Evolutionary conservation across 1,140 invertebrate species (phyloP), one percentile per base, ranked within the genome.

Genomic region (Ctenoplectra terminalis): DNA sequence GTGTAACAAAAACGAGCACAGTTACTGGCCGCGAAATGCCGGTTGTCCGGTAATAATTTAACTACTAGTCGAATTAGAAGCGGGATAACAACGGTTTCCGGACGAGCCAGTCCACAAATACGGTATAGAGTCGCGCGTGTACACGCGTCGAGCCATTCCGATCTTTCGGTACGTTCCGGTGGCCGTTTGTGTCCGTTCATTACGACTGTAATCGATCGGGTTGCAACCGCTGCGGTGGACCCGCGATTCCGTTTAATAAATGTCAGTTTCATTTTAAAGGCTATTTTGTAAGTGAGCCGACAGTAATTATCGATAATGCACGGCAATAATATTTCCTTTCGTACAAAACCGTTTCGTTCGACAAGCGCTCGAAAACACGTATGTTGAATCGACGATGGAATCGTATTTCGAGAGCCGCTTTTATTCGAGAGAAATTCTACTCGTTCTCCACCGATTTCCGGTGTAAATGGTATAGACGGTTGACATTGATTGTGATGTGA

Each of bases 31-130:
- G 79, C 86, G 82, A 90, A 91, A 89, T 88, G 89, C 83, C 82
- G 86, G 60, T 87, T 76, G 85, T 72, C 64, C 73, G 87, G 87
- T 87, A 90, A 91, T 91, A 91, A 91, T 92, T 91, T 90, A 91
- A 88, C 90, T 76, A 87, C 84, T 66, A 89, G 89, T 91, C 90
- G 88, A 90, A 89, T 90, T 90, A 88, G 87, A 85, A 88, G 83
- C 72, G 87, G 83, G 83, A 83, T 83, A 89, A 85, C 88, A 88
- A 84, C 87, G 84, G 81, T 75, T 81, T 83, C 75, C 89, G 87
- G 84, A 86, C 86, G 81, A 87, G 77, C 83, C 83, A 52, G 84
- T 85, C 87, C 88, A 75, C 89, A 89, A 90, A 89, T 87, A 72
- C 76, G 79, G 76, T 72, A 58, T 76, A 86, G 60, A 37, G 52